phyloP scores from a whole-genome alignment of 2,113 vertebrate species.

The Brachirus orientalis region DNA sequence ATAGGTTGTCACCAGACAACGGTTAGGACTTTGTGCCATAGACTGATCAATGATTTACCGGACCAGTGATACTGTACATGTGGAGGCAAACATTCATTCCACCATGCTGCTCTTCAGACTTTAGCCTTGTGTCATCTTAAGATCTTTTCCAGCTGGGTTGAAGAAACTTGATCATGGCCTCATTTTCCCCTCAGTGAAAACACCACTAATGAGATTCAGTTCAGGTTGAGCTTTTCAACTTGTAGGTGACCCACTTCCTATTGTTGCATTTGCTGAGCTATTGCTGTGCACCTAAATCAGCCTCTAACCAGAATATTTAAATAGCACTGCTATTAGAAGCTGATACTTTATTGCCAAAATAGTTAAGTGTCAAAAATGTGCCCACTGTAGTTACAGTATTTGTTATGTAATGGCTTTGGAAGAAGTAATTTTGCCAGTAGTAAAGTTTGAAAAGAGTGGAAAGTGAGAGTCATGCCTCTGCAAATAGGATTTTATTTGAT shows the following conservation, averaged over 20 bases:
- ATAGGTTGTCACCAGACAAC: conserved; percentile 44
- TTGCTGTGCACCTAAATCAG: neutral
- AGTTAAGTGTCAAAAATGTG: too few species aligned
- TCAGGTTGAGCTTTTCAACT: conserved; percentile 2
- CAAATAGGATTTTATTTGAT: too few species aligned
- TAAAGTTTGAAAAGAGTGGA: neutral
- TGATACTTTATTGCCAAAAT: neutral
- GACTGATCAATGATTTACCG: conserved; percentile 66
- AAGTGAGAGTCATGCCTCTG: neutral
- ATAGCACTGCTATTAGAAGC: conserved; percentile 1
- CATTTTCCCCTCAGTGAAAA: conserved; percentile 35
- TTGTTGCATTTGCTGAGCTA: conserved; percentile 17
- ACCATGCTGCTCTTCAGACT: conserved; percentile 57
- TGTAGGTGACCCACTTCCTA: conserved; percentile 19
- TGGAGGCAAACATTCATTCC: conserved; percentile 52
- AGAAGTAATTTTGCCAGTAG: neutral
- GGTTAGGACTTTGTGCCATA: conserved; percentile 47
- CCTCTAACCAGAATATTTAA: conserved; percentile 16
- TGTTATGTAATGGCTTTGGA: neutral
- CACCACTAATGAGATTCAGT: conserved; percentile 30
- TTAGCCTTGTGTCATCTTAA: conserved; percentile 34
- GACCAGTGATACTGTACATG: conserved; percentile 62
- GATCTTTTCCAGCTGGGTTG: conserved; percentile 18
- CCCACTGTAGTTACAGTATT: too few species aligned
- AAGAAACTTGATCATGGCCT: conserved; percentile 33